phyloP scores from a whole-genome alignment of 2,888 invertebrate species.

The Cheilosia pagana region DNA sequence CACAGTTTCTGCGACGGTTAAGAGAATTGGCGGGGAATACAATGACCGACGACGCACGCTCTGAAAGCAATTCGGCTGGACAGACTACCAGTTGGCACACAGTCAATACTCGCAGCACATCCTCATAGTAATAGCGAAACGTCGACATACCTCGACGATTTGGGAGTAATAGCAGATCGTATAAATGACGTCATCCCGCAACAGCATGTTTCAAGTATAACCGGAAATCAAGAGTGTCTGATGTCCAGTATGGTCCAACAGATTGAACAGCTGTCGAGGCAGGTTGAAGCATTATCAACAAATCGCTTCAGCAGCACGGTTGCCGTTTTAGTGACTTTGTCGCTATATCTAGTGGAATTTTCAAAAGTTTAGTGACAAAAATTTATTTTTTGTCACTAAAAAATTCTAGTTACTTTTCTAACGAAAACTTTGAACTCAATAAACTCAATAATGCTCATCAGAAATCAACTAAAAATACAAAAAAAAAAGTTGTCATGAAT shows the following conservation, averaged over 20 bases:
- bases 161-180: slow-evolving; percentile 10
- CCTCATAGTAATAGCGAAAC: not conserved
- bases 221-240: not conserved
- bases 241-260: not conserved
- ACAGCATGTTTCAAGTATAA: slow-evolving; percentile 2
- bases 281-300: not conserved
- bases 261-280: not conserved
- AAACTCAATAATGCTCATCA: too few relatives aligned
- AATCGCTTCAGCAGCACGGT: not conserved
- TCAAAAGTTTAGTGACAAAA: too few relatives aligned
- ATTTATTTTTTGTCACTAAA: too few relatives aligned
- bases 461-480: too few relatives aligned
- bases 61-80: slow-evolving; percentile 25
- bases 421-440: too few relatives aligned
- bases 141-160: not conserved
- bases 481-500: too few relatives aligned
- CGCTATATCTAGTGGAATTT: too few relatives aligned
- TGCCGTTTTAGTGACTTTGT: too few relatives aligned
- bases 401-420: too few relatives aligned
- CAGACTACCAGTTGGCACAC: not conserved
- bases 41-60: slow-evolving; percentile 20
- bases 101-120: slow-evolving; percentile 13
- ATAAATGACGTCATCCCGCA: slow-evolving; percentile 21
- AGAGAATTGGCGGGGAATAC: slow-evolving; percentile 20
- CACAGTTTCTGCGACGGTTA: slow-evolving; percentile 20